Base-by-base conservation (phyloP, 2,888 invertebrate species). In the Vandiemenella viatica region DNA sequence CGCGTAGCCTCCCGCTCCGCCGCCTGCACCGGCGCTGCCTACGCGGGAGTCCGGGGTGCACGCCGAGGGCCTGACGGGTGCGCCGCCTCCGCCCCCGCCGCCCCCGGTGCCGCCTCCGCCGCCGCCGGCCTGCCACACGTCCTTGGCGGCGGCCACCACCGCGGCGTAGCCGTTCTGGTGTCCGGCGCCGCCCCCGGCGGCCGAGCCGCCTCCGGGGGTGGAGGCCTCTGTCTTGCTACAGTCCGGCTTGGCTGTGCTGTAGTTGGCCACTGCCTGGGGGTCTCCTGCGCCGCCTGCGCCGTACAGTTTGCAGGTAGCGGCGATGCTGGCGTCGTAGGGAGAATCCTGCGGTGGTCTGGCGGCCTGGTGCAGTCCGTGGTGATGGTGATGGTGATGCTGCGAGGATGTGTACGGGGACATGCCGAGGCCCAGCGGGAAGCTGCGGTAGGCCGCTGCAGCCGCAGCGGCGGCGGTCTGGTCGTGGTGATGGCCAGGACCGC, bases 271-370 rank as follows among this genome's bases (percentile, higher is more conserved):
- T 10, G 16, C 40, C n/a, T 32, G 32, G 13, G 10, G 32, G 32
- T 32, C 32, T 19, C 19, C 42, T 8, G 13, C 42, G 17, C 40
- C 40, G 40, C 40, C 40, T 10, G 16, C 40, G 13, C 42, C 42
- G 61, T 84, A 84, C 38, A 84, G 66, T 67, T 89, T 89, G 67
- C 87, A 88, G 55, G 32, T 32, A 40, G 86, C 85, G 55, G 84
- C 83, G 57, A 89, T 88, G 57, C 87, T 87, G 21, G 89, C 89
- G 63, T 90, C 90, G 70, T 90, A 90, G 1, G 89, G 89, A 45
- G 88, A 88, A 64, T 90, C 90, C 69, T 90, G 90, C 48, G 89
- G 88, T 58, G 83, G 79, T 62, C 88, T 74, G 55, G 80, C 76
- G n/a, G n/a, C n/a, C 67, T 82, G 80, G 59, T 82, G 83, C 57